A percentile compares a stretch with the other conserved stretches of the same genome.
Conservation (phyloP, 1,140 invertebrate species). For the Tribolium castaneum region DNA sequence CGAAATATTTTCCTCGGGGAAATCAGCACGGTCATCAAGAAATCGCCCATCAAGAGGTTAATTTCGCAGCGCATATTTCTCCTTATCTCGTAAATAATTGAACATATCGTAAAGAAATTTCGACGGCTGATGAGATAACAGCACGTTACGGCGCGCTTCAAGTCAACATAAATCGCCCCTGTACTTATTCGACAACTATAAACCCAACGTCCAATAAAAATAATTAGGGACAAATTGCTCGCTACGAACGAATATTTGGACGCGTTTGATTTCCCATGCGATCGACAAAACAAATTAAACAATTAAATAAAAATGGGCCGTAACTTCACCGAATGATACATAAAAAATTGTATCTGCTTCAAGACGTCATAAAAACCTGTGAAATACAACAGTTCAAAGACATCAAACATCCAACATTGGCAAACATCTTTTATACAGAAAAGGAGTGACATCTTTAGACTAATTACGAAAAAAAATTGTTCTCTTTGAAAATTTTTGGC, state of each 20-base stretch:
- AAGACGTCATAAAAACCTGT: neutral
- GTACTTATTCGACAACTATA: constrained; percentile 10
- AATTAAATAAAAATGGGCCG: constrained; percentile 21
- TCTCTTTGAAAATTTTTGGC: too few relatives aligned
- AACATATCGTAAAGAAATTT: constrained; percentile 25
- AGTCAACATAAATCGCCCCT: constrained; percentile 20
- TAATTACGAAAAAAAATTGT: too few relatives aligned
- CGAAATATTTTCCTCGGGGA: neutral
- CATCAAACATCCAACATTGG: too few relatives aligned
- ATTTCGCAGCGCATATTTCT: constrained; percentile 19
- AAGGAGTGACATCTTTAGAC: too few relatives aligned
- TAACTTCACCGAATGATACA: neutral
- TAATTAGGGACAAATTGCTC: constrained; percentile 38
- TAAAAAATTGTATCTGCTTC: neutral
- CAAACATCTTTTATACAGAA: too few relatives aligned
- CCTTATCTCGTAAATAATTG: constrained; percentile 34
- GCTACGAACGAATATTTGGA: constrained; percentile 36
- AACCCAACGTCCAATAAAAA: constrained; percentile 24
- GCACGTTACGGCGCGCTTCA: neutral
- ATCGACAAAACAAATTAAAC: constrained; percentile 35
- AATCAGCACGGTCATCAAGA: constrained; percentile 6
- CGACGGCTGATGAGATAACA: neutral
- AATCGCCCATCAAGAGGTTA: constrained; percentile 16
- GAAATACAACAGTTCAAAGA: too few relatives aligned
- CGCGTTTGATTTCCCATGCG: constrained; percentile 33